phyloP scores from a whole-genome alignment of 1,140 invertebrate genomes.

The Adoxophyes honmai region DNA sequence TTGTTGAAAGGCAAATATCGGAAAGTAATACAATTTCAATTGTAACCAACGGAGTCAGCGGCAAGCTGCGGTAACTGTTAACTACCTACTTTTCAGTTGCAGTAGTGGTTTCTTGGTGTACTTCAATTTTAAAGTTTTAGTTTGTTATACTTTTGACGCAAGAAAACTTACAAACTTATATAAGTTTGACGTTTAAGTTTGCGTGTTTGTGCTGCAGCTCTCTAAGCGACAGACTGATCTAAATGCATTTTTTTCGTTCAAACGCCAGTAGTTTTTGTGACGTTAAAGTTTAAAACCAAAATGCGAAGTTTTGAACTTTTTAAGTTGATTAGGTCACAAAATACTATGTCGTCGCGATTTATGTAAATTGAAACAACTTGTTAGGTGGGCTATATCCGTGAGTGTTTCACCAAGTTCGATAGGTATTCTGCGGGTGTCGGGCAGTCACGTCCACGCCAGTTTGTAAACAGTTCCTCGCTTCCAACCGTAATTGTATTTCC shows the following conservation, averaged over 20 bases:
- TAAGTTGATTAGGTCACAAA: too few relatives aligned
- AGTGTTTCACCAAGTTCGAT: slow-evolving; percentile 28
- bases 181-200: too few relatives aligned
- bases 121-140: too few relatives aligned
- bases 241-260: too few relatives aligned
- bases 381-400: slow-evolving; percentile 29
- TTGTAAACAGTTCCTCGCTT: slow-evolving; percentile 50
- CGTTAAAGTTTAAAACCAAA: too few relatives aligned
- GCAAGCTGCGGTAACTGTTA: slow-evolving; percentile 3
- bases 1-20: slow-evolving; percentile 49
- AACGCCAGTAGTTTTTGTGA: too few relatives aligned
- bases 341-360: neutral
- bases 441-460: slow-evolving; percentile 44
- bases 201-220: too few relatives aligned
- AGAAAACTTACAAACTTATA: too few relatives aligned
- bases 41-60: neutral
- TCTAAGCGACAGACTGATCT: too few relatives aligned
- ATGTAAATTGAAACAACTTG: slow-evolving; percentile 24
- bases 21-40: slow-evolving; percentile 22
- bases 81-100: slow-evolving; percentile 3
- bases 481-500: slow-evolving; percentile 40
- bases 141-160: too few relatives aligned
- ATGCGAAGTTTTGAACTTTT: too few relatives aligned
- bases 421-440: slow-evolving; percentile 12
- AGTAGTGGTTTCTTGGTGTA: neutral